A percentile compares a stretch with the other conserved stretches of the same genome.
Conservation (phyloP, 2,113 vertebrate genomes). For the Spilogale gracilis region DNA sequence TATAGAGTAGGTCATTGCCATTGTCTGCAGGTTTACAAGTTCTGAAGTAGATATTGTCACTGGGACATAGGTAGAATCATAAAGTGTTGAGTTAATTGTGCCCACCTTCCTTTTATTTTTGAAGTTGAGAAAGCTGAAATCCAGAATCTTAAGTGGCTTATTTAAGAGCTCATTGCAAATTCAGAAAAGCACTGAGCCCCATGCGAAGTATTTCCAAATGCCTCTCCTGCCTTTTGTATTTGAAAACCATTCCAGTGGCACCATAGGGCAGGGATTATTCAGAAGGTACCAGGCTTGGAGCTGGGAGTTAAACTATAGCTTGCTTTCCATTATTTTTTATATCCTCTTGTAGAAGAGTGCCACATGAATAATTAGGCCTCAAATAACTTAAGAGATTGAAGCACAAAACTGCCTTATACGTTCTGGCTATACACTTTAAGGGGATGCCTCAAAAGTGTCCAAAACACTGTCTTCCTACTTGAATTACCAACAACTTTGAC, state of each 20-base stretch:
- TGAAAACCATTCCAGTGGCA: not conserved
- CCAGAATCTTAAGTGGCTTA: conserved; percentile 28
- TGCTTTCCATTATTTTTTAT: not conserved
- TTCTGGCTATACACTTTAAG: not conserved
- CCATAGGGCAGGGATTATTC: not conserved
- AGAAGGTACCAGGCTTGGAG: not conserved
- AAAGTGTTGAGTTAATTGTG: not conserved
- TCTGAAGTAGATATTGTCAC: not conserved
- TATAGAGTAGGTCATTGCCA: not conserved
- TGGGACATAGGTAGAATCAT: not conserved
- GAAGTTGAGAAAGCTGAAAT: not conserved
- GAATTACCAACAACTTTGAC: conserved; percentile 6
- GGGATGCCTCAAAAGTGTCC: not conserved
- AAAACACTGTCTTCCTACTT: not conserved
- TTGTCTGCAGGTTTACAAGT: not conserved
- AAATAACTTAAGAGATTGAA: not conserved
- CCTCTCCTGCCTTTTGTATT: not conserved
- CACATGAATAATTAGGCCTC: not conserved
- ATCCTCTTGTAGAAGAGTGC: not conserved
- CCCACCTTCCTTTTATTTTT: not conserved
- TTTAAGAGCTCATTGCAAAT: conserved; percentile 27
- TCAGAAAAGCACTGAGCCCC: not conserved
- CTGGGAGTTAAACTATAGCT: not conserved
- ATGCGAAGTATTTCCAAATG: not conserved
- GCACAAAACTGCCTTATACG: not conserved